Evolutionary conservation across 2,113 vertebrate species (phyloP).

Genomic region (Origma solitaria): DNA sequence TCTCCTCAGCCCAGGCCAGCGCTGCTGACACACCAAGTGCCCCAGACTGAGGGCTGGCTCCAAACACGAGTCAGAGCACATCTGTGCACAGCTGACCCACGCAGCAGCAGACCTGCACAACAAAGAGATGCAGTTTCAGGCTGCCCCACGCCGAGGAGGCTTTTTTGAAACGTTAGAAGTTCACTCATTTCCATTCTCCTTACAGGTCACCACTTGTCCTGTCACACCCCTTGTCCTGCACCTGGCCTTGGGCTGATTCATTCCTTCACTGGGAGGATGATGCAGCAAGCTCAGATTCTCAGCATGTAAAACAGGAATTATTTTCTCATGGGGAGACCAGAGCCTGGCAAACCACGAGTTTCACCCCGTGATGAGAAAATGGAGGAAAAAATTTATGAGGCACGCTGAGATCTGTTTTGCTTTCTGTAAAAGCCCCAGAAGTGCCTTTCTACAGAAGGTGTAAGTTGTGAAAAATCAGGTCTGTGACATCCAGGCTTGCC

Average conservation of each 20-base stretch:
- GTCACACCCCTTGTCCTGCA: conserved; percentile 52
- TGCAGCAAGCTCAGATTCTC: not conserved
- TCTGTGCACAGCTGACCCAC: conserved; percentile 13
- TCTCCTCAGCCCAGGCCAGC: not conserved
- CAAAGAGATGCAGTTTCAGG: conserved; percentile 14
- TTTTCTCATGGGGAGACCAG: not conserved
- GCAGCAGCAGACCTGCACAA: not conserved
- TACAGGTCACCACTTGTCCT: conserved; percentile 33
- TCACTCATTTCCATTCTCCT: conserved; percentile 33
- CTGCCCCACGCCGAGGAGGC: not conserved
- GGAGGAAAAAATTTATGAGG: not conserved
- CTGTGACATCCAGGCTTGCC: not conserved
- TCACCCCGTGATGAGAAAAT: not conserved
- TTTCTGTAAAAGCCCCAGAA: not conserved
- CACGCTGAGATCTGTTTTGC: not conserved
- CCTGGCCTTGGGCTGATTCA: conserved; percentile 51
- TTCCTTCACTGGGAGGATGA: not conserved
- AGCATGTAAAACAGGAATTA: not conserved
- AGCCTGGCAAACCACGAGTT: not conserved
- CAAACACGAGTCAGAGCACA: not conserved
- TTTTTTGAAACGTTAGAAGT: conserved; percentile 37
- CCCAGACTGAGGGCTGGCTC: accelerated
- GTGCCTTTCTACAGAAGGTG: not conserved
- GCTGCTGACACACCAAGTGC: not conserved
- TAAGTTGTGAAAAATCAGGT: not conserved